These are phyloP conservation scores for Heliopora coerulea DNA, from an alignment of 92 coral and sea anemone species.

Conservation along the genomic window DNA sequence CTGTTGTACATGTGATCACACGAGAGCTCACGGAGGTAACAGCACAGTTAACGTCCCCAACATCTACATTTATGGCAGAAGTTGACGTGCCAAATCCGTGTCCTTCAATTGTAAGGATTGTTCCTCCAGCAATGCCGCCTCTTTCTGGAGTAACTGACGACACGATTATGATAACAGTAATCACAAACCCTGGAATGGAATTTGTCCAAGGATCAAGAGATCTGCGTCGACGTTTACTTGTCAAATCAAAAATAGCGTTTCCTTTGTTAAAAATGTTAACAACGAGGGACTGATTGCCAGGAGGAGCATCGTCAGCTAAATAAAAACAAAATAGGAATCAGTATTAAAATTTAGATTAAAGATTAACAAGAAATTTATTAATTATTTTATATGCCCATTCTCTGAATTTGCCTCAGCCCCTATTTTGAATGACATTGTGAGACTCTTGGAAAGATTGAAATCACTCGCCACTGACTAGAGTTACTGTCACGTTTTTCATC, in stretches of 20 bases:
- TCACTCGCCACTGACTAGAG: no score
- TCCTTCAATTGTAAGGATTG: conserved; percentile 65
- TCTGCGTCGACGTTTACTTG: conserved; percentile 13
- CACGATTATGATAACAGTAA: neutral
- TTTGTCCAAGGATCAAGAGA: no score
- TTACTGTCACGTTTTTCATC: no score
- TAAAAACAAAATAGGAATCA: neutral
- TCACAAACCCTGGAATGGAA: neutral
- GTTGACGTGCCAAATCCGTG: conserved; percentile 32
- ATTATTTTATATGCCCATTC: no score
- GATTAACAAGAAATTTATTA: no score
- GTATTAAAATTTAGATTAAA: neutral
- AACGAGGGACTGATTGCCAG: conserved; percentile 1
- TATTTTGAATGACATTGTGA: no score
- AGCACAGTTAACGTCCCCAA: conserved; percentile 58
- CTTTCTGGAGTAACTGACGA: conserved; percentile 53
- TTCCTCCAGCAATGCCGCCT: conserved; percentile 88
- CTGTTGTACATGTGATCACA: conserved; percentile 60
- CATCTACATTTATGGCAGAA: neutral
- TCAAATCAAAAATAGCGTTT: neutral
- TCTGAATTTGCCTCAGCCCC: no score
- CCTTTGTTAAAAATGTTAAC: conserved; percentile 28
- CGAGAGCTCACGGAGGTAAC: conserved; percentile 43
- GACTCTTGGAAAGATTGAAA: no score
- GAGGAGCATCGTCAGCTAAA: conserved; percentile 13